These are phyloP conservation scores for Drosophila quasianomalipes DNA, from an alignment of 2,888 invertebrate species.

Conservation along the genomic window DNA sequence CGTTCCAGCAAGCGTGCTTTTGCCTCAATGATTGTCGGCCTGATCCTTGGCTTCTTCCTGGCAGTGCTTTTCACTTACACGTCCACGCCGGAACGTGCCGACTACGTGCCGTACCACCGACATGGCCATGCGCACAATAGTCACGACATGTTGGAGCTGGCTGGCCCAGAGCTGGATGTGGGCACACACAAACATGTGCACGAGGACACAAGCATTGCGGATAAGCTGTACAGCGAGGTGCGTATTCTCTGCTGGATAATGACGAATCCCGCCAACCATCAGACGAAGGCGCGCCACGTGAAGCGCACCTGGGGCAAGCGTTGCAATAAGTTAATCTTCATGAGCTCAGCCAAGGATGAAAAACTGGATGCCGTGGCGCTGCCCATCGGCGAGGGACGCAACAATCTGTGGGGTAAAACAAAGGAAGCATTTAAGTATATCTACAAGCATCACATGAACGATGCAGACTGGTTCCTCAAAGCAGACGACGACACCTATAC, in stretches of 20 bases:
- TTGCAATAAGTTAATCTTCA: conserved; percentile 28
- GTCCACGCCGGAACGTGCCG: background rate
- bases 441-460: conserved; percentile 23
- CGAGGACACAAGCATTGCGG: background rate
- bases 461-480: conserved; percentile 33
- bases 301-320: conserved; percentile 32
- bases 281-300: conserved; percentile 15
- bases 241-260: conserved; percentile 25
- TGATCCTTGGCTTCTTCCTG: background rate
- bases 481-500: conserved; percentile 33
- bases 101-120: background rate
- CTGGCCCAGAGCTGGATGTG: background rate
- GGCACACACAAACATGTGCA: background rate
- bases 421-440: conserved; percentile 29
- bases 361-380: conserved; percentile 13
- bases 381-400: conserved; percentile 1
- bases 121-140: too few relatives aligned
- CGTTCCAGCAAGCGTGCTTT: background rate
- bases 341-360: conserved; percentile 22
- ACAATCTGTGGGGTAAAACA: conserved; percentile 14
- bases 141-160: too few relatives aligned
- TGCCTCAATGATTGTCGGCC: background rate
- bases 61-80: background rate
- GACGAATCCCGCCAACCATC: conserved; percentile 10
- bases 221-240: conserved; percentile 5